phyloP scores from a whole-genome alignment of 1,140 invertebrate species.

The Diploscapter pachys region DNA sequence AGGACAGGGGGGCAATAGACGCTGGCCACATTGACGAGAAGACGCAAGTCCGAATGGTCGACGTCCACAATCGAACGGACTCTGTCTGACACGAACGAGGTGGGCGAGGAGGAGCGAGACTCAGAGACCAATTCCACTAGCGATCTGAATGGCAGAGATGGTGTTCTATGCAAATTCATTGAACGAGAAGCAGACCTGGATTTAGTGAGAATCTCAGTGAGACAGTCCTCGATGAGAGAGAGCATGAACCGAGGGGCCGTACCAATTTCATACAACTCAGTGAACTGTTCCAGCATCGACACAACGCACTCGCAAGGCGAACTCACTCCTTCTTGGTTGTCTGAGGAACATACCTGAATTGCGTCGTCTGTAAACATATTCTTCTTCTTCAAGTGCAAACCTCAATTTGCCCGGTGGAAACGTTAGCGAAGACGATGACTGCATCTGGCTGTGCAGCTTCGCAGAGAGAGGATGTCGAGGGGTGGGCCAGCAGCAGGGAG shows the following conservation, averaged over 20 bases:
- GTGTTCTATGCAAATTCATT: slow-evolving; percentile 34
- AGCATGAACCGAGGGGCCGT: slow-evolving; percentile 39
- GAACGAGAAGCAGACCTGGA: slow-evolving; percentile 34
- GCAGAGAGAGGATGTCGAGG: slow-evolving; percentile 6
- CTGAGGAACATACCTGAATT: background rate
- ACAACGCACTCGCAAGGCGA: slow-evolving; percentile 42
- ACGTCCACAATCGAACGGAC: slow-evolving; percentile 45
- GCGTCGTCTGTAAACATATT: background rate
- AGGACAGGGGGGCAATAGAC: slow-evolving; percentile 47
- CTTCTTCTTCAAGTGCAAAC: background rate
- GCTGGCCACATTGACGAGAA: slow-evolving; percentile 51
- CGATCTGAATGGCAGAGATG: slow-evolving; percentile 13
- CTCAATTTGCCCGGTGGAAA: slow-evolving; percentile 38
- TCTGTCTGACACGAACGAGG: slow-evolving; percentile 33
- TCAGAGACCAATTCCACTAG: background rate
- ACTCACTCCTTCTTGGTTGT: slow-evolving; percentile 23
- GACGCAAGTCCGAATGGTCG: slow-evolving; percentile 48
- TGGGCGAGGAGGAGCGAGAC: background rate
- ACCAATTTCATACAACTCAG: slow-evolving; percentile 26
- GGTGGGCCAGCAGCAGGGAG: background rate
- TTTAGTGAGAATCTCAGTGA: slow-evolving; percentile 25
- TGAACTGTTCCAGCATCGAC: slow-evolving; percentile 44
- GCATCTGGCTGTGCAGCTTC: slow-evolving; percentile 2
- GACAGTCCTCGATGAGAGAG: slow-evolving; percentile 39
- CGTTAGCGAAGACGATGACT: slow-evolving; percentile 35